Evolutionary conservation across 2,113 vertebrate species (phyloP), one percentile per base, ranked within the genome.

Genomic region (Orthochromis indermauri): DNA sequence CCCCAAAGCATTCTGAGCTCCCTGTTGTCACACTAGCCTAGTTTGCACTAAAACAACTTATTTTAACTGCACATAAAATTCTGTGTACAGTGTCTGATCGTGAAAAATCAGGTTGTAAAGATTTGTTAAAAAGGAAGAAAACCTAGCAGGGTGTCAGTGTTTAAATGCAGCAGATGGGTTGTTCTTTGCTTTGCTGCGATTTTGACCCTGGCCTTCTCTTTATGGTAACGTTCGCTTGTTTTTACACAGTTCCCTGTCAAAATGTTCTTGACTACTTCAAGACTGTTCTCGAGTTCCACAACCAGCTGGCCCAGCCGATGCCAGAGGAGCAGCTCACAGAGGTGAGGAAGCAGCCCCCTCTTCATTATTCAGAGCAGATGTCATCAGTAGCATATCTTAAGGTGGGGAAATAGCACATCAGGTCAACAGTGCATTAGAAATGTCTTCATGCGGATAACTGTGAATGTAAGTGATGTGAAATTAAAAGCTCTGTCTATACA

Each of bases 211-310:
- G 49, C 10, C 83, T 42, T 79, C 10, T 86, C 3, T 78, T 13
- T 13, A 3, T 66, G 31, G 2, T 89, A 37, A 85, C 63, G n/a
- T 80, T 24, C 3, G 8, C 13, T 28, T 76, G 37, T 89, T 73
- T 89, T 61, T 21, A 4, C 80, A 21, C 97, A 99, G 99, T 97
- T 92, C 99, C 99, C 92, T 99, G 98, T 96, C 99, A 99, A 96
- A 98, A 97, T 7, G 98, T 97, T 90, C 95, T 99, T 28, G 98
- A 99, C 96, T 99, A 98, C 95, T 97, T 99, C 96, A 99, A 98
- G 97, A 97, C 96, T 1, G 97, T 99, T 53, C 97, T 99, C 47
- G 98, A 98, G 90, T 97, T 99, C 93, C 97, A 99, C 95, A 98
- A 98, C 96, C 99, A 99, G 90, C 97, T 98, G 37, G 89, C 97